Percentiles rank a stretch among this genome's conserved stretches.
These are phyloP conservation scores for Cavia porcellus DNA, from an alignment of 2,113 vertebrate genomes.

Conservation along the genomic window DNA sequence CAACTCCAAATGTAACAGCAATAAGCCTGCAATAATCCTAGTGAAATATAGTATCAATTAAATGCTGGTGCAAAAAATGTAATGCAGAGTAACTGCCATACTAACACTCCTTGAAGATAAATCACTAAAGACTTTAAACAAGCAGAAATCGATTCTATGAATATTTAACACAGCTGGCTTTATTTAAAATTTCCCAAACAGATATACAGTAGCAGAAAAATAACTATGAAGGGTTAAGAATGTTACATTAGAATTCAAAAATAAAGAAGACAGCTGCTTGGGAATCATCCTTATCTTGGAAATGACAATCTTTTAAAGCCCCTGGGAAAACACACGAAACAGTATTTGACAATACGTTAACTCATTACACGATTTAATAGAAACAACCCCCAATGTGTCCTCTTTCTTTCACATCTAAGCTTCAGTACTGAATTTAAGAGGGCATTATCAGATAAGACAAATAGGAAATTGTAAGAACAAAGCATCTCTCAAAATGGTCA, in stretches of 20 bases:
- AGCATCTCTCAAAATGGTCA: fast-evolving
- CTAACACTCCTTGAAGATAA: slow-evolving; percentile 71
- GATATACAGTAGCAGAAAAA: background rate
- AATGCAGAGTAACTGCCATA: slow-evolving; percentile 46
- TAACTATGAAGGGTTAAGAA: slow-evolving; percentile 64
- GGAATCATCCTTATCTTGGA: slow-evolving; percentile 23
- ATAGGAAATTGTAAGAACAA: background rate
- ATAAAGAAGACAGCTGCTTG: background rate
- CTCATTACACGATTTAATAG: slow-evolving; percentile 2
- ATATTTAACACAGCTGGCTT: slow-evolving; percentile 67
- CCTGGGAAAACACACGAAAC: background rate
- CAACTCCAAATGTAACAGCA: slow-evolving; percentile 60
- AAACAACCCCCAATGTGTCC: background rate
- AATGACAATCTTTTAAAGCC: slow-evolving; percentile 62
- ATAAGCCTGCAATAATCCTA: slow-evolving; percentile 69
- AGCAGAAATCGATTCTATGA: slow-evolving; percentile 49
- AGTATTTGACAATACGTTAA: background rate
- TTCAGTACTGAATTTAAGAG: background rate
- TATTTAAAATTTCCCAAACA: slow-evolving; percentile 71
- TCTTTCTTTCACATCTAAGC: slow-evolving; percentile 16
- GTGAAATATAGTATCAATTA: slow-evolving; percentile 70
- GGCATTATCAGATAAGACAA: background rate
- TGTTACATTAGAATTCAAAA: background rate
- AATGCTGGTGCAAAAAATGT: slow-evolving; percentile 47
- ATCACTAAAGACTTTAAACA: slow-evolving; percentile 67